These are phyloP conservation scores for Diaperis boleti DNA, from an alignment of 2,888 invertebrate species.

Conservation along the genomic window DNA sequence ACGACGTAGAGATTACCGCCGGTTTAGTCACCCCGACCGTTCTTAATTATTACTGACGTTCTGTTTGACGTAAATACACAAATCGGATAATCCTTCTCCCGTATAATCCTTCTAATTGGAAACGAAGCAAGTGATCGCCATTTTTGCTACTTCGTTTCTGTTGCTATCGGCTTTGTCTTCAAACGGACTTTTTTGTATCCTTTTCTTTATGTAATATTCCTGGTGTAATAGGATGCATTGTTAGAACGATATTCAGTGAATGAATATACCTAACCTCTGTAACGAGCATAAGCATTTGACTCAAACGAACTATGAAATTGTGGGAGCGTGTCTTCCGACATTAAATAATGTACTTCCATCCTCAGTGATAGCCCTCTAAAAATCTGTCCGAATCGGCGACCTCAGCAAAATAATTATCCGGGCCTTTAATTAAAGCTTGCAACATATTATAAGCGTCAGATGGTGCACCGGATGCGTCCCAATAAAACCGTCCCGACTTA, in stretches of 20 bases:
- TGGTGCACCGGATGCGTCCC: slow-evolving; percentile 48
- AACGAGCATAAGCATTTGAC: too few species aligned
- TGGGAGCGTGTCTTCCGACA: too few species aligned
- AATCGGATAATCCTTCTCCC: not conserved
- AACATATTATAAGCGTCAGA: not conserved
- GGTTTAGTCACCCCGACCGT: slow-evolving; percentile 1
- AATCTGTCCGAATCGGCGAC: not conserved
- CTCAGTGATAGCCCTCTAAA: too few species aligned
- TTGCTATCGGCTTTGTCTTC: too few species aligned
- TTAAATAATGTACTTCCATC: too few species aligned
- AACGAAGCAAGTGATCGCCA: slow-evolving; percentile 11
- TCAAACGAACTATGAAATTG: too few species aligned
- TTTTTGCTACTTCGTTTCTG: too few species aligned
- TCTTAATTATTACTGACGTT: slow-evolving; percentile 12
- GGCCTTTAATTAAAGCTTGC: slow-evolving; percentile 18
- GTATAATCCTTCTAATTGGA: slow-evolving; percentile 14
- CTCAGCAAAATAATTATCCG: slow-evolving; percentile 1
- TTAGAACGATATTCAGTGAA: too few species aligned
- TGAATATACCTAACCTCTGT: too few species aligned
- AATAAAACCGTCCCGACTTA: slow-evolving; percentile 49
- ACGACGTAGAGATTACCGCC: not conserved
- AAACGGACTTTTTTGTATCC: too few species aligned
- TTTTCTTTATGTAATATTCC: too few species aligned
- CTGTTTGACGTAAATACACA: slow-evolving; percentile 9
- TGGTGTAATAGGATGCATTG: too few species aligned